Base-by-base conservation (phyloP, 1,140 invertebrate species). In the Ceratitis capitata region DNA sequence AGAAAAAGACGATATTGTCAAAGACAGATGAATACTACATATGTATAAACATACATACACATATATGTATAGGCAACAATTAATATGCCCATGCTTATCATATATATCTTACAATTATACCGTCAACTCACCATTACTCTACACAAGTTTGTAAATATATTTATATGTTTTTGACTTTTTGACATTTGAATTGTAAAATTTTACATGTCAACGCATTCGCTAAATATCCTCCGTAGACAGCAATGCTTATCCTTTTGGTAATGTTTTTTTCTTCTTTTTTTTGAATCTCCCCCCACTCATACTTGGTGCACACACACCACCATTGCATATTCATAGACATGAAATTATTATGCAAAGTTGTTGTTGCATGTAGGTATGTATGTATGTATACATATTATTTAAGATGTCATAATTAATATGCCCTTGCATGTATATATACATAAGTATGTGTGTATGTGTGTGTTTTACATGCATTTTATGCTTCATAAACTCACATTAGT, bases 181-280 rank as follows among this genome's bases (percentile, higher is more conserved):
- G 69, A 78, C 69, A 78, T 78, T 78, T 78, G 39, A 78, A 78
- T 78, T 78, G 69, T 78, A 78, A 78, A 78, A 78, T 78, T 78
- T 78, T 42, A 78, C 69, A 78, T 78, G 69, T 45, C 69, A 78
- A n/a, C n/a, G 39, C 69, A 78, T 26, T 45, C 69, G 12, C 69
- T 9, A 19, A 35, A 78, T 42, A 26, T 14, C 2, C 32, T 42
- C 39, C 14, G 39, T 1, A 19, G n/a, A 39, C 10, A 16, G 16
- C 32, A 14, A 29, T 2, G 32, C 3, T 29, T 14, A 64, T n/a
- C 32, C 14, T 64, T 64, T 23, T 9, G 51, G 12, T 32, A n/a
- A 64, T 35, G 2, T 9, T 0, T 64, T 16, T 26, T 3, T 5
- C 39, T 19, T n/a, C 69, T 19, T 74, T 19, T 9, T n/a, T 7